A percentile compares a stretch with the other conserved stretches of the same genome.
Evolutionary conservation across 2,797 vertebrate species (phyloP).

Genomic region (Coregonus suidteri): DNA sequence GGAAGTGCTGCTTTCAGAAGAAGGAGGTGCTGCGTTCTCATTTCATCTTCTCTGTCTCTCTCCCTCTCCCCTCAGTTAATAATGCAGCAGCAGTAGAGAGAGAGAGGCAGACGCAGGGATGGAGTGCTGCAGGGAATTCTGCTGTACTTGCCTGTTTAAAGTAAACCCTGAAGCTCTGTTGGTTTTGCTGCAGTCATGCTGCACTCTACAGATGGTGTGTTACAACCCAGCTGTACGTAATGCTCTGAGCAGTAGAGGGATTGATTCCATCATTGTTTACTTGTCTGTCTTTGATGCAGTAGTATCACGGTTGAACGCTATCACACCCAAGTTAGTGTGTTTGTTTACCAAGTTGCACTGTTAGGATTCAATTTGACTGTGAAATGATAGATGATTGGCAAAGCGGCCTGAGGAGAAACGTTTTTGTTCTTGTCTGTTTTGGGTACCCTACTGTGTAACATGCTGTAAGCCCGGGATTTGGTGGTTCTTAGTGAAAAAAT

Average conservation of each 20-base stretch:
- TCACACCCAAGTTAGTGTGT: background rate
- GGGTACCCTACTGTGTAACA: background rate
- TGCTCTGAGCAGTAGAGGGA: background rate
- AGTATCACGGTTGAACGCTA: background rate
- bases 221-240: background rate
- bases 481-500: background rate
- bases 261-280: background rate
- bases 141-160: background rate
- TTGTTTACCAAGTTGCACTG: background rate
- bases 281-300: background rate
- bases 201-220: too few species aligned
- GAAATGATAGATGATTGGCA: background rate
- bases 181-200: background rate
- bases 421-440: background rate
- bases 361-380: background rate
- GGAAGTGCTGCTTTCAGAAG: too few species aligned
- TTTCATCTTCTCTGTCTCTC: slow-evolving; percentile 4
- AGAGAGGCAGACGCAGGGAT: background rate
- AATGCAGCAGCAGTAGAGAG: background rate
- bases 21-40: too few species aligned
- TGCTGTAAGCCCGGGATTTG: background rate
- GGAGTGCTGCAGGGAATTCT: background rate
- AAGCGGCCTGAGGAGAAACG: background rate
- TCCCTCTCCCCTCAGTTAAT: background rate
- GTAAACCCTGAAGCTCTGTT: background rate